phyloP scores from a whole-genome alignment of 1,140 invertebrate species.

The Lordiphosa clarofinis region DNA sequence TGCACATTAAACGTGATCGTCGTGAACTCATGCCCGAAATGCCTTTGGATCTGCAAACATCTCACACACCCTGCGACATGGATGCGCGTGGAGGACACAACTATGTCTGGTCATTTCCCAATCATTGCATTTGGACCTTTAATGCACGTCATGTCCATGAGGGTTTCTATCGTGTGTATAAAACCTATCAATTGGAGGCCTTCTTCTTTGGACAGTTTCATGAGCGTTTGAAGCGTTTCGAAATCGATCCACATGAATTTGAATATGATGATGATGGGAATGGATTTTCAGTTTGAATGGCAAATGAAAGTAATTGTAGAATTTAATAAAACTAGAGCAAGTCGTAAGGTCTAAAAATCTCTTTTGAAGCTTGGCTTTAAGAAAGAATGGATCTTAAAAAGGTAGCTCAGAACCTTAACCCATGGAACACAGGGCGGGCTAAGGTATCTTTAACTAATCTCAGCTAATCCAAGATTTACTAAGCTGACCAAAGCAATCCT shows the following conservation, averaged over 20 bases:
- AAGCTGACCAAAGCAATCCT: no score
- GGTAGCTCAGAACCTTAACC: no score
- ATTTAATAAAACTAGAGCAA: no score
- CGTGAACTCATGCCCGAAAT: not conserved
- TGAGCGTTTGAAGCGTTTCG: conserved; percentile 20
- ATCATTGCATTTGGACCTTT: conserved; percentile 22
- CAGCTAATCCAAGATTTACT: no score
- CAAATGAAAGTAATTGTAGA: no score
- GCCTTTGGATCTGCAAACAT: conserved; percentile 18
- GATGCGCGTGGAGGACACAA: not conserved
- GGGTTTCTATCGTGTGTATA: conserved; percentile 13
- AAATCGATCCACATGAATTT: conserved; percentile 8
- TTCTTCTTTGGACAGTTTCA: conserved; percentile 29
- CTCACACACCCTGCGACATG: conserved; percentile 22
- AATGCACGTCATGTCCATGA: conserved; percentile 17
- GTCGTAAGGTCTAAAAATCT: no score
- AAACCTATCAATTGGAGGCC: conserved; percentile 16
- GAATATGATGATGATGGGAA: not conserved
- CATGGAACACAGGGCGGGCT: no score
- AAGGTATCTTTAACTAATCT: no score
- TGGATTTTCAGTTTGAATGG: no score
- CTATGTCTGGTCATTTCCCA: conserved; percentile 2
- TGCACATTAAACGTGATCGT: conserved; percentile 13
- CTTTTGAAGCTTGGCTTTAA: no score
- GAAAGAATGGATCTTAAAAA: no score